A percentile compares a stretch with the other conserved stretches of the same genome.
Evolutionary conservation across 2,113 vertebrate species (phyloP).

Genomic region (Embiotoca jacksoni): DNA sequence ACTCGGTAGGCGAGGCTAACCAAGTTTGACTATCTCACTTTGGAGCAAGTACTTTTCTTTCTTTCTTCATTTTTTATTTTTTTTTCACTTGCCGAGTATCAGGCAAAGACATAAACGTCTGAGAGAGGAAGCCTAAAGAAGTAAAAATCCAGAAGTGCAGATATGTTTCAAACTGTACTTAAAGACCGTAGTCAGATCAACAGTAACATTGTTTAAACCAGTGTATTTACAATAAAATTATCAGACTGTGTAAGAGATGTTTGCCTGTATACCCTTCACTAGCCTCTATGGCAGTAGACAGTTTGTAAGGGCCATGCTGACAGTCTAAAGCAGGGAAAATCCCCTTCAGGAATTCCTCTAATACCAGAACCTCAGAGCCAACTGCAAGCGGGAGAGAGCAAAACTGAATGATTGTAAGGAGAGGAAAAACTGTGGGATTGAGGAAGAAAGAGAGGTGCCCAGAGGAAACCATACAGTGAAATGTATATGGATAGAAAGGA

Average conservation of each 20-base stretch:
- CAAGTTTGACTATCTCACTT: too few species aligned
- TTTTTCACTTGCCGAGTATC: not conserved
- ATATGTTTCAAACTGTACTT: constrained; percentile 15
- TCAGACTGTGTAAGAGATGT: constrained; percentile 26
- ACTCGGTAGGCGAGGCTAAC: too few species aligned
- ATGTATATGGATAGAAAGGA: constrained; percentile 45
- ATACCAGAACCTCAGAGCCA: constrained; percentile 54
- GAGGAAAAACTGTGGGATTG: constrained; percentile 53
- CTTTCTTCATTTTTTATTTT: not conserved
- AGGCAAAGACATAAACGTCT: constrained; percentile 3
- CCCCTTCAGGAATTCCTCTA: constrained; percentile 70
- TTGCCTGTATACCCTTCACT: constrained; percentile 29
- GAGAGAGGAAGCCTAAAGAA: constrained; percentile 7
- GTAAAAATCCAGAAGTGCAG: not conserved
- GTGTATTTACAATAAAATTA: constrained; percentile 39
- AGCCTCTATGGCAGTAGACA: constrained; percentile 33
- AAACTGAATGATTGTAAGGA: constrained; percentile 49
- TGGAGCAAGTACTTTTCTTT: too few species aligned
- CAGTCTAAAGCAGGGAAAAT: constrained; percentile 72
- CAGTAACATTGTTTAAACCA: constrained; percentile 32
- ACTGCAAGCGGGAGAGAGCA: constrained; percentile 32
- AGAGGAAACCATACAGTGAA: constrained; percentile 49
- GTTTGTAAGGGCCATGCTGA: constrained; percentile 66
- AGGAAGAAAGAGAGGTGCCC: constrained; percentile 35
- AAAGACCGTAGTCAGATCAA: constrained; percentile 30